A percentile compares a stretch with the other conserved stretches of the same genome.
Conservation (phyloP, 2,113 vertebrate species). For the Odontesthes bonariensis region DNA sequence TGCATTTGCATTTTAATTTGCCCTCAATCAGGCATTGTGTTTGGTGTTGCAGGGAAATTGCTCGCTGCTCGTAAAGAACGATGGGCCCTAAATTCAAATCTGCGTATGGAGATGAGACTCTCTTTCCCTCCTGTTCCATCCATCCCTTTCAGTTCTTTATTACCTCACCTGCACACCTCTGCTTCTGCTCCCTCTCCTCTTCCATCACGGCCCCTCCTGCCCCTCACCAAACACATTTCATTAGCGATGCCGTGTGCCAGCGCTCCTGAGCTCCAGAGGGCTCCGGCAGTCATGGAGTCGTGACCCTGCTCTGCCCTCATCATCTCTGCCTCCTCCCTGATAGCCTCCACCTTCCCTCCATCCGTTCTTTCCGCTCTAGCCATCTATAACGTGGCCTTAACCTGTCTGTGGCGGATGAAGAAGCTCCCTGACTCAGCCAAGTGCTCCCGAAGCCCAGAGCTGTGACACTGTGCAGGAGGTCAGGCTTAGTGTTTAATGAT, state of each 20-base stretch:
- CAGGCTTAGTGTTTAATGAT: too few species aligned
- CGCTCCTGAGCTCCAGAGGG: conserved; percentile 11
- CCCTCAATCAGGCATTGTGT: conserved; percentile 77
- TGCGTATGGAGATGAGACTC: conserved; percentile 57
- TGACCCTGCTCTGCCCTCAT: conserved; percentile 52
- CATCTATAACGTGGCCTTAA: conserved; percentile 54
- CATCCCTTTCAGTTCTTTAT: background rate
- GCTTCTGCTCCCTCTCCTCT: too few species aligned
- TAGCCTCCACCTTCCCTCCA: background rate
- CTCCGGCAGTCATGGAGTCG: conserved; percentile 39
- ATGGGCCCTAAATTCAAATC: conserved; percentile 68
- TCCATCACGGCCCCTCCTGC: conserved; percentile 24
- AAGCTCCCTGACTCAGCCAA: conserved; percentile 29
- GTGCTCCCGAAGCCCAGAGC: conserved; percentile 19
- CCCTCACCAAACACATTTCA: conserved; percentile 61
- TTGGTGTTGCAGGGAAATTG: conserved; percentile 68
- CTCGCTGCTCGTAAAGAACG: conserved; percentile 59
- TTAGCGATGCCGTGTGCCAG: conserved; percentile 51
- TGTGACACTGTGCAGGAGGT: too few species aligned
- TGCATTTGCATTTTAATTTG: conserved; percentile 85
- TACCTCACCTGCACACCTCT: background rate
- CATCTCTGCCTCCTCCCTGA: conserved; percentile 9
- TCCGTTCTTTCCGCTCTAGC: conserved; percentile 48
- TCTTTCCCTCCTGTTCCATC: background rate
- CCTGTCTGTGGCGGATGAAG: conserved; percentile 54